phyloP scores from a whole-genome alignment of 2,797 vertebrate species.

The Poeciliopsis presidionis region DNA sequence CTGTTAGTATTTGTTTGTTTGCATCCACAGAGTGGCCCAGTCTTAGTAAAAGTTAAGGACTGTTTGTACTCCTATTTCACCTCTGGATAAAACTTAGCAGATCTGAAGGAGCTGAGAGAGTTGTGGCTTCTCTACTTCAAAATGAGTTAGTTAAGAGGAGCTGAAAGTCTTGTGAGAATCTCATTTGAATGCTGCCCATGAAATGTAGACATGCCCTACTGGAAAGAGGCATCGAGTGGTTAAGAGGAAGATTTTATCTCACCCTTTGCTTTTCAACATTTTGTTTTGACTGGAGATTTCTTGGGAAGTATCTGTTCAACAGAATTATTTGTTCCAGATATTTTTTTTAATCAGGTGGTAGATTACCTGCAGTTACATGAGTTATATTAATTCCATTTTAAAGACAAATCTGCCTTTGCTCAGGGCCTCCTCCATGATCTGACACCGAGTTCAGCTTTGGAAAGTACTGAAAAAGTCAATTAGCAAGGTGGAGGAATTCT shows the following conservation, averaged over 20 bases:
- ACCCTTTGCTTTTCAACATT: background rate
- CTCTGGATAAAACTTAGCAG: background rate
- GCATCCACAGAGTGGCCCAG: no score
- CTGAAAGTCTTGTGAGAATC: background rate
- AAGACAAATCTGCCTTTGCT: conserved; percentile 39
- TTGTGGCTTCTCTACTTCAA: background rate
- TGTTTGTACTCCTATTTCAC: background rate
- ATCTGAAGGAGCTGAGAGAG: background rate
- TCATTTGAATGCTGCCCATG: background rate
- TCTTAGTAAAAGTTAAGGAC: background rate
- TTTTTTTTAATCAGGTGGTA: background rate
- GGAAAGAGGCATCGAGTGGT: background rate
- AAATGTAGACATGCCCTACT: background rate
- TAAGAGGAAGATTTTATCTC: background rate
- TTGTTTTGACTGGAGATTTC: background rate
- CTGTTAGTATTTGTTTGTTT: background rate
- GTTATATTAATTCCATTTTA: conserved; percentile 39
- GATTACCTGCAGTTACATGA: background rate
- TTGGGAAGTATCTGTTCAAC: background rate
- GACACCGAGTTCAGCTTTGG: conserved; percentile 50
- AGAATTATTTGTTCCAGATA: background rate
- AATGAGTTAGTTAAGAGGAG: background rate
- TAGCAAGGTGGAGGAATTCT: conserved; percentile 66
- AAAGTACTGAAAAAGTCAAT: conserved; percentile 61
- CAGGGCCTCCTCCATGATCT: conserved; percentile 46